Conservation (phyloP, 1,140 invertebrate genomes). For the Sycophila sp. region DNA sequence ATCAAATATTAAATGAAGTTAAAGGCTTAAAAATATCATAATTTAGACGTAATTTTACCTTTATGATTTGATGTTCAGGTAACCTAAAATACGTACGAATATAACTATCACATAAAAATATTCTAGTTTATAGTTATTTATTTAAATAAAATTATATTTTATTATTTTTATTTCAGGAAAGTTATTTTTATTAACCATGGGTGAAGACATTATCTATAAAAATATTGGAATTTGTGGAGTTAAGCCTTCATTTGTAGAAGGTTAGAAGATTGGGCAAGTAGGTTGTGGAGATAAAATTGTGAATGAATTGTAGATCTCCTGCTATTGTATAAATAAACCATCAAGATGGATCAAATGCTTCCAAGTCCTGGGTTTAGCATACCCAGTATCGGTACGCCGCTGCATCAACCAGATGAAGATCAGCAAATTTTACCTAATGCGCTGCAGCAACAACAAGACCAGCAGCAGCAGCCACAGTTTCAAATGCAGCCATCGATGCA, state of each 20-base stretch:
- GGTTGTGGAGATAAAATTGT: neutral
- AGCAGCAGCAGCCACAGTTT: slow-evolving; percentile 60
- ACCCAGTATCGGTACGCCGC: slow-evolving; percentile 88
- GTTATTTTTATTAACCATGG: slow-evolving; percentile 20
- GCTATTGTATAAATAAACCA: neutral
- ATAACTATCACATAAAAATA: too few species aligned
- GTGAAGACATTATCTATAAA: neutral
- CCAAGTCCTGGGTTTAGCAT: slow-evolving; percentile 89
- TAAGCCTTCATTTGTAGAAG: neutral
- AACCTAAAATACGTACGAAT: too few species aligned
- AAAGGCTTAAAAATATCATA: too few species aligned
- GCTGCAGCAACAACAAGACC: slow-evolving; percentile 78
- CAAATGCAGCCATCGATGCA: slow-evolving; percentile 69
- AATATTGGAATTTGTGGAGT: neutral
- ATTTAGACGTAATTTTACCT: too few species aligned
- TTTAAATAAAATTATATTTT: too few species aligned
- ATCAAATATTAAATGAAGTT: too few species aligned
- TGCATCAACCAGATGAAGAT: slow-evolving; percentile 92
- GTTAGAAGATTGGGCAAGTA: neutral
- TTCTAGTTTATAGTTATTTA: too few species aligned
- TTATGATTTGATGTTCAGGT: too few species aligned
- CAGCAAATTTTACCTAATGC: slow-evolving; percentile 86
- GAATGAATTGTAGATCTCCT: too few species aligned
- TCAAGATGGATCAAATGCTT: slow-evolving; percentile 86
- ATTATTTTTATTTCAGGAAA: too few species aligned